Evolutionary conservation across 2,888 invertebrate genomes (phyloP).

Genomic region (Rhingia rostrata): DNA sequence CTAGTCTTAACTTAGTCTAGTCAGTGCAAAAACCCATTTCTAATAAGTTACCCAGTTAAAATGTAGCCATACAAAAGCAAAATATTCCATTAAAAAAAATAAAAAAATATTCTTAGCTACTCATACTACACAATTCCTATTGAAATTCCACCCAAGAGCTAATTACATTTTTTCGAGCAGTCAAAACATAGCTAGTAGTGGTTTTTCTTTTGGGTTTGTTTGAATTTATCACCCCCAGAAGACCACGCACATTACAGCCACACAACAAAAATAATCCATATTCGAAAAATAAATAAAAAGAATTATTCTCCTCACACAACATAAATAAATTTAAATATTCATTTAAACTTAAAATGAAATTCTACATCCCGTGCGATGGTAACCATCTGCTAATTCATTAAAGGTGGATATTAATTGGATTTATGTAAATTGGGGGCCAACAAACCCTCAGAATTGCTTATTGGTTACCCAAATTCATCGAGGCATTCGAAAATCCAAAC

Average conservation of each 20-base stretch:
- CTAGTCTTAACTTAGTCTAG: too few species aligned
- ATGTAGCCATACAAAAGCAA: too few species aligned
- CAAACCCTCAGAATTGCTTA: slow-evolving; percentile 21
- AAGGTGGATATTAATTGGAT: slow-evolving; percentile 63
- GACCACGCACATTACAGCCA: slow-evolving; percentile 42
- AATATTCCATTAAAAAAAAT: too few species aligned
- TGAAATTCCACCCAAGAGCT: too few species aligned
- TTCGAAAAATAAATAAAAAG: slow-evolving; percentile 1
- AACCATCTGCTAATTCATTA: slow-evolving; percentile 53
- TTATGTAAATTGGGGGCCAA: slow-evolving; percentile 51
- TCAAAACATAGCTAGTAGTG: too few species aligned
- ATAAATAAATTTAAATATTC: slow-evolving; percentile 6
- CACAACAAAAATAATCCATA: slow-evolving; percentile 51
- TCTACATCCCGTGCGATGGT: slow-evolving; percentile 33
- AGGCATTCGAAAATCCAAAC: background rate
- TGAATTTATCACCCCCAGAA: too few species aligned
- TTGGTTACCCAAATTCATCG: background rate
- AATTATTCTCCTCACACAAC: background rate
- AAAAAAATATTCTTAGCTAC: too few species aligned
- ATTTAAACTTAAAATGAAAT: slow-evolving; percentile 7
- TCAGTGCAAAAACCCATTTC: too few species aligned
- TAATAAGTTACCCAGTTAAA: too few species aligned
- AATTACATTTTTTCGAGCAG: too few species aligned
- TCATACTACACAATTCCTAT: too few species aligned
- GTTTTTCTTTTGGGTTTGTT: too few species aligned